Percentiles rank a stretch among this genome's conserved stretches.
Evolutionary conservation across 1,140 invertebrate species (phyloP).

Genomic region (Atta cephalotes): DNA sequence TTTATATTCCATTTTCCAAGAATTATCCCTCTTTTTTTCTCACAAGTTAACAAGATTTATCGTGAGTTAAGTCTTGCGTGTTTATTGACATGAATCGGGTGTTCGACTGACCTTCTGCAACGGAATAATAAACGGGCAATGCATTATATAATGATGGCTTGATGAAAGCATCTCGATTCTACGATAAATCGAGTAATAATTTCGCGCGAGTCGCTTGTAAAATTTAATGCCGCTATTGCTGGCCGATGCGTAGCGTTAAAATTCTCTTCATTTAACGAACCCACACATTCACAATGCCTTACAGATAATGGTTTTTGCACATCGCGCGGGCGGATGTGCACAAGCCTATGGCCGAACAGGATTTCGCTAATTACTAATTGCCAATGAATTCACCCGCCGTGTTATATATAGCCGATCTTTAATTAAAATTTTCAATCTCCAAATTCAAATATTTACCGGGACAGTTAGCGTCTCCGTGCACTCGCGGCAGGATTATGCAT

Average conservation of each 20-base stretch:
- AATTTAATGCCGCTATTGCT: conserved; percentile 49
- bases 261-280: conserved; percentile 50
- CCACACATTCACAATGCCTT: neutral
- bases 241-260: conserved; percentile 41
- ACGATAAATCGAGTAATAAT: conserved; percentile 58
- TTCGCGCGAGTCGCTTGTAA: conserved; percentile 38
- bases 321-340: neutral
- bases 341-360: conserved; percentile 16
- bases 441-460: conserved; percentile 56
- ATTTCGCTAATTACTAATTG: conserved; percentile 61
- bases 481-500: conserved; percentile 26
- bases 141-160: conserved; percentile 20
- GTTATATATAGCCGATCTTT: conserved; percentile 36
- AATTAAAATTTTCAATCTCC: conserved; percentile 61
- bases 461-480: conserved; percentile 35
- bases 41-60: neutral
- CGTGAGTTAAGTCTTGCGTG: neutral
- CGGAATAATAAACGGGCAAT: conserved; percentile 30
- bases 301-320: conserved; percentile 38
- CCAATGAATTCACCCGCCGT: conserved; percentile 47
- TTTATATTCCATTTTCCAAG: neutral
- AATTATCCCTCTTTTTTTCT: neutral
- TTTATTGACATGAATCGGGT: conserved; percentile 29
- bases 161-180: conserved; percentile 42
- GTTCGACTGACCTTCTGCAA: conserved; percentile 33